Conservation (phyloP, 1,140 invertebrate genomes). For the Ceratina calcarata region DNA sequence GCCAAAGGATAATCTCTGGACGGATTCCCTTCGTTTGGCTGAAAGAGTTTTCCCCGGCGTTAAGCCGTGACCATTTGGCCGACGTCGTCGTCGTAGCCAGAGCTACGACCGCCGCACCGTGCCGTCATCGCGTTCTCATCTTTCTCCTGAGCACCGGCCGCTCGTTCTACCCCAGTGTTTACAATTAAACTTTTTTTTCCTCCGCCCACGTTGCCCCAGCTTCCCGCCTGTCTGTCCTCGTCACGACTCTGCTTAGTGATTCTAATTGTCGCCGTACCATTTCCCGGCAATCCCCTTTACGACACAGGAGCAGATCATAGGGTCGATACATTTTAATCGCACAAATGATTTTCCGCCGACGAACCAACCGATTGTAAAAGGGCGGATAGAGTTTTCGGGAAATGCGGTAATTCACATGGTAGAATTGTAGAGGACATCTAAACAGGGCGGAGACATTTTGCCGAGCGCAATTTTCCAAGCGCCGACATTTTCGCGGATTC, state of each 20-base stretch:
- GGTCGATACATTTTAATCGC: conserved; percentile 23
- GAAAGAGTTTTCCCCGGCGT: conserved; percentile 79
- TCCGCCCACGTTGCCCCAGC: conserved; percentile 5
- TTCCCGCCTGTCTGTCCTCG: conserved; percentile 55
- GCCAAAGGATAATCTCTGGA: conserved; percentile 79
- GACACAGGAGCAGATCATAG: background rate
- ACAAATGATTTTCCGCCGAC: background rate
- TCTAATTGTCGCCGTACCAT: conserved; percentile 76
- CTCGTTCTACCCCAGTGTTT: conserved; percentile 71
- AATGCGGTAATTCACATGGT: background rate
- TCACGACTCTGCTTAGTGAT: conserved; percentile 74
- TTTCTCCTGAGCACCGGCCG: conserved; percentile 66
- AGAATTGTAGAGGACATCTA: background rate
- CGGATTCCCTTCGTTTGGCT: conserved; percentile 80
- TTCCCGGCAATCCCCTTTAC: conserved; percentile 31
- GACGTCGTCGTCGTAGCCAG: conserved; percentile 69
- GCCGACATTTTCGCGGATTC: background rate
- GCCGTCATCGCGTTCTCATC: conserved; percentile 65
- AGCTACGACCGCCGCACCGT: background rate
- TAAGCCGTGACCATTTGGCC: conserved; percentile 80
- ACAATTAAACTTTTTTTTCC: conserved; percentile 78
- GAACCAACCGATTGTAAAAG: background rate
- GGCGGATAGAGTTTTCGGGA: background rate
- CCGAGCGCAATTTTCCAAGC: background rate
- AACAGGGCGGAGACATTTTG: background rate